Percentiles rank a stretch among this genome's conserved stretches.
phyloP scores from a whole-genome alignment of 1,140 invertebrate genomes.

The Chrysoperla carnea region DNA sequence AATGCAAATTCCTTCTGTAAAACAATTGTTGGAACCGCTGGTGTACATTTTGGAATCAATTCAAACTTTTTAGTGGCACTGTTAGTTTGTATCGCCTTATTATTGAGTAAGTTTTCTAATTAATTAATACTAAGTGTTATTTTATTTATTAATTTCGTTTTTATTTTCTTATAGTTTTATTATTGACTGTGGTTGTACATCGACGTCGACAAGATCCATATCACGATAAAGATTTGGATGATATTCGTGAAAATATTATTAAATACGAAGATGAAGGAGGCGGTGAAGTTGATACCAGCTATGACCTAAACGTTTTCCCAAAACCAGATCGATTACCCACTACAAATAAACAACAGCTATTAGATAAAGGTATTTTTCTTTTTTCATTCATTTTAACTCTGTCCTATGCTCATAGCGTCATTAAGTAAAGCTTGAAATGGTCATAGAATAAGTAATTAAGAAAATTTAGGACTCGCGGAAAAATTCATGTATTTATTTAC shows the following conservation, averaged over 20 bases:
- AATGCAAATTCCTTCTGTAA: no score
- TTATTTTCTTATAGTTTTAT: conserved; percentile 55
- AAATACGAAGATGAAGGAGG: conserved; percentile 95
- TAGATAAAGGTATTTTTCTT: neutral
- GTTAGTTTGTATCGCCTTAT: conserved; percentile 55
- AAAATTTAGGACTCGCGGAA: no score
- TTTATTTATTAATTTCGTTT: conserved; percentile 12
- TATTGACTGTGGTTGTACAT: conserved; percentile 75
- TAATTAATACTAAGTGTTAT: neutral
- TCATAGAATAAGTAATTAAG: no score
- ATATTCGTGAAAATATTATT: conserved; percentile 92
- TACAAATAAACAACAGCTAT: conserved; percentile 6
- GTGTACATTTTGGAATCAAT: conserved; percentile 63
- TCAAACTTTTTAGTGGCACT: conserved; percentile 72
- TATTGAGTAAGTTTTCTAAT: conserved; percentile 39
- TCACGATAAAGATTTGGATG: conserved; percentile 81
- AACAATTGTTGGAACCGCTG: conserved; percentile 38
- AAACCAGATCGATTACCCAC: conserved; percentile 38
- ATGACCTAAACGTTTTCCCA: conserved; percentile 80
- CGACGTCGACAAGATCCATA: conserved; percentile 66
- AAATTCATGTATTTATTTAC: no score
- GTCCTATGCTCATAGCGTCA: no score
- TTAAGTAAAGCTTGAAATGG: no score
- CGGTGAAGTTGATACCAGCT: conserved; percentile 87
- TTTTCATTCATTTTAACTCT: no score